A percentile compares a stretch with the other conserved stretches of the same genome.
Evolutionary conservation across 2,888 invertebrate genomes (phyloP).

Genomic region (Nephrocerus scutellatus): DNA sequence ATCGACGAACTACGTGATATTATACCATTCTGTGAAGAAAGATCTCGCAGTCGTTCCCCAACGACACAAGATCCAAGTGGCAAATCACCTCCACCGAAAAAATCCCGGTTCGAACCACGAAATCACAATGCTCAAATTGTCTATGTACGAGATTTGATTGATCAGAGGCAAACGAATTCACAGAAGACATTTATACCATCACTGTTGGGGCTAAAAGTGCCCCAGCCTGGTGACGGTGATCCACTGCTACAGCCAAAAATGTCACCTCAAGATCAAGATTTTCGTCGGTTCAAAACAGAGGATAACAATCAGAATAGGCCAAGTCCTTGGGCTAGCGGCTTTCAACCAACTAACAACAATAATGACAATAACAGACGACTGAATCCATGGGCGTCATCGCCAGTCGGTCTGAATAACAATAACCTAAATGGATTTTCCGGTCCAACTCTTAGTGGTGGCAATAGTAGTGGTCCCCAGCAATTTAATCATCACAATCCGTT

Average conservation of each 20-base stretch:
- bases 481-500: conserved; percentile 21
- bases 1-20: conserved; percentile 74
- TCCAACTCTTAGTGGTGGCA: conserved; percentile 16
- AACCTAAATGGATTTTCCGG: no score
- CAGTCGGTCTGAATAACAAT: conserved; percentile 17
- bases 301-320: conserved; percentile 13
- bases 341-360: no score
- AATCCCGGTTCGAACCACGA: conserved; percentile 41
- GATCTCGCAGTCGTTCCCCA: conserved; percentile 37
- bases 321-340: conserved; percentile 19
- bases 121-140: conserved; percentile 45
- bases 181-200: conserved; percentile 40
- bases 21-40: conserved; percentile 63
- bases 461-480: conserved; percentile 18
- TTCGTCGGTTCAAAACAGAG: conserved; percentile 15
- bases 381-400: conserved; percentile 20
- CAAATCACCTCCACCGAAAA: conserved; percentile 38
- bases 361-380: conserved; percentile 16
- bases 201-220: conserved; percentile 36
- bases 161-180: conserved; percentile 24
- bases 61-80: conserved; percentile 31
- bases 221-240: conserved; percentile 27
- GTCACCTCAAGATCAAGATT: conserved; percentile 15
- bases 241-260: conserved; percentile 7
- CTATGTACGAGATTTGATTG: conserved; percentile 37